Conservation (phyloP, 1,140 invertebrate species). For the Scaptomyza hsui region DNA sequence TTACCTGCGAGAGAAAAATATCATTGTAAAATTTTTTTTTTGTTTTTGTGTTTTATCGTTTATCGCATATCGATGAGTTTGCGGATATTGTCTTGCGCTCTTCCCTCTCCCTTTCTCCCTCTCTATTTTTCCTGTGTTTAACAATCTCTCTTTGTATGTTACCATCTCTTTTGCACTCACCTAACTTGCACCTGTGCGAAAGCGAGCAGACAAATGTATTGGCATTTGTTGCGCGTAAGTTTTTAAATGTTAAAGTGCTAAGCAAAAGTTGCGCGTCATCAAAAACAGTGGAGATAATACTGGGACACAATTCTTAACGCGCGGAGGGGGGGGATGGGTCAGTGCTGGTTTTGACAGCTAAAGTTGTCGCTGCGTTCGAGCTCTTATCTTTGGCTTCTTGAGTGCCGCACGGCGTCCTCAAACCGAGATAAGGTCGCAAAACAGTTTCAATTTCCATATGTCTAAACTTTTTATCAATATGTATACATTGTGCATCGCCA, state of each 20-base stretch:
- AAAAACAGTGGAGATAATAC: slow-evolving; percentile 27
- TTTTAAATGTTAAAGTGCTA: slow-evolving; percentile 49
- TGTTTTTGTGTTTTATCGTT: slow-evolving; percentile 34
- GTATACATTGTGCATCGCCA: slow-evolving; percentile 21
- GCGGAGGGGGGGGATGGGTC: slow-evolving; percentile 7
- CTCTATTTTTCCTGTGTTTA: background rate
- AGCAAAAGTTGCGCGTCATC: slow-evolving; percentile 41
- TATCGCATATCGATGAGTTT: slow-evolving; percentile 48
- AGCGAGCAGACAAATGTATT: slow-evolving; percentile 32
- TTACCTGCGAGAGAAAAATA: slow-evolving; percentile 37
- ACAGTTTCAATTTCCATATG: slow-evolving; percentile 48
- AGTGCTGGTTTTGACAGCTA: slow-evolving; percentile 3
- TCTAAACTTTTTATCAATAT: slow-evolving; percentile 57
- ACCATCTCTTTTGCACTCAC: slow-evolving; percentile 25
- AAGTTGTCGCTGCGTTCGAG: background rate
- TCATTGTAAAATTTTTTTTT: slow-evolving; percentile 39
- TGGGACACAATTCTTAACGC: slow-evolving; percentile 11
- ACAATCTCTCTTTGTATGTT: slow-evolving; percentile 24
- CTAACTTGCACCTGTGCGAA: slow-evolving; percentile 30
- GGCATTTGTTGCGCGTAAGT: slow-evolving; percentile 45
- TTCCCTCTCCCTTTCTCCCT: background rate
- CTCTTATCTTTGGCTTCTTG: slow-evolving; percentile 22
- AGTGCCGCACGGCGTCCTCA: slow-evolving; percentile 19
- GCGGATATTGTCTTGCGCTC: slow-evolving; percentile 18
- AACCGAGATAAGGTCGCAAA: slow-evolving; percentile 25